phyloP scores from a whole-genome alignment of 53 echinoderm and acorn worm genomes.

The Temnopleurus reevesii region DNA sequence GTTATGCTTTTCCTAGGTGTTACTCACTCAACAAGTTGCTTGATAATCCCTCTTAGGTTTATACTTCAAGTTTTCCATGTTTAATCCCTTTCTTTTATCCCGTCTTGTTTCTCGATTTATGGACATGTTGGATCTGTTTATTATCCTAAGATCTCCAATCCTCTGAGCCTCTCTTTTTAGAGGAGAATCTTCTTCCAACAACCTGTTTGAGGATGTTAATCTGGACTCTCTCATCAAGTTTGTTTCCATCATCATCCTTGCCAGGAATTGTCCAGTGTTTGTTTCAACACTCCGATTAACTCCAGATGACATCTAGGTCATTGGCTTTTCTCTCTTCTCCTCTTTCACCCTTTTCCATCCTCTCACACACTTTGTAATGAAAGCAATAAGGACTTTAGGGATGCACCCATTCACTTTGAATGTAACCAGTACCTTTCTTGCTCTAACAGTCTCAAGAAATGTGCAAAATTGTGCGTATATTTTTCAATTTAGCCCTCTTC shows the following conservation, averaged over 20 bases:
- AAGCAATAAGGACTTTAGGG: too few relatives aligned
- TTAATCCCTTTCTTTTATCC: too few relatives aligned
- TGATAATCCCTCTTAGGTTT: neutral
- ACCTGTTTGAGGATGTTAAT: neutral
- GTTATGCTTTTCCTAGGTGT: too few relatives aligned
- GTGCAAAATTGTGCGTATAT: too few relatives aligned
- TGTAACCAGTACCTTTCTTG: too few relatives aligned
- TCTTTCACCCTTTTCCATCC: neutral
- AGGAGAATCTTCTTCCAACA: conserved; percentile 1
- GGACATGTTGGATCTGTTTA: neutral
- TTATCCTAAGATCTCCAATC: neutral
- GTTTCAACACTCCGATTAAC: conserved; percentile 22
- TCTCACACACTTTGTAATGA: too few relatives aligned
- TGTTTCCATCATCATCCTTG: conserved; percentile 31
- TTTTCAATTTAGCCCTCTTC: too few relatives aligned
- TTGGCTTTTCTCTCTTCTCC: neutral
- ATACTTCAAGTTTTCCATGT: too few relatives aligned
- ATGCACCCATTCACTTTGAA: too few relatives aligned
- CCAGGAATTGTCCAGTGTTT: conserved; percentile 32
- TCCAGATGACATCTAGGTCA: conserved; percentile 20
- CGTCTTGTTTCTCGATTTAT: neutral
- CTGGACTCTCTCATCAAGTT: neutral
- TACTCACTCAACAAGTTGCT: conserved; percentile 3
- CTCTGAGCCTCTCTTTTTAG: neutral
- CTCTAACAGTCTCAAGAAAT: too few relatives aligned